Evolutionary conservation across 1,140 invertebrate genomes (phyloP).

Genomic region (Aleiodes sp.): DNA sequence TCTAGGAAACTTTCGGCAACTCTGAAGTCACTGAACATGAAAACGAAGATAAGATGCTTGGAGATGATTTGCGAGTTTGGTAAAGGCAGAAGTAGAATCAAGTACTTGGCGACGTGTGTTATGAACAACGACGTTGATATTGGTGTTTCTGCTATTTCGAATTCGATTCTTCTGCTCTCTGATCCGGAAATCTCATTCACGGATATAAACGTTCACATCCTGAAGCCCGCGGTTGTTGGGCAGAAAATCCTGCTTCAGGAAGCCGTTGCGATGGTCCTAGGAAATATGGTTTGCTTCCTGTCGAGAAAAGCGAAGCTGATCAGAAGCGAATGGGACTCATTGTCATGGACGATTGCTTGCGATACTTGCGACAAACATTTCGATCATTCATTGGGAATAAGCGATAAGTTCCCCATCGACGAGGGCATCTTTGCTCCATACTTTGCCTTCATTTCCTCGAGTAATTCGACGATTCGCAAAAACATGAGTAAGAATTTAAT

Average conservation of each 20-base stretch:
- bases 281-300: slow-evolving; percentile 51
- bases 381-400: slow-evolving; percentile 24
- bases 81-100: slow-evolving; percentile 42
- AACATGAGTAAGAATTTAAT: slow-evolving; percentile 53
- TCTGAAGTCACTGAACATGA: slow-evolving; percentile 44
- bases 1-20: slow-evolving; percentile 22
- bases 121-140: slow-evolving; percentile 42
- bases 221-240: slow-evolving; percentile 48
- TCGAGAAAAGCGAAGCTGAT: slow-evolving; percentile 47
- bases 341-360: slow-evolving; percentile 49
- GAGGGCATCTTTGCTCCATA: slow-evolving; percentile 34
- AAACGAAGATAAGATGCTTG: slow-evolving; percentile 50
- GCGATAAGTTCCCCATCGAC: slow-evolving; percentile 24
- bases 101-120: slow-evolving; percentile 46
- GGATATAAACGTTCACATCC: slow-evolving; percentile 48
- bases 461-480: slow-evolving; percentile 43
- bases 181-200: slow-evolving; percentile 44
- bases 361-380: slow-evolving; percentile 47
- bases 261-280: slow-evolving; percentile 49
- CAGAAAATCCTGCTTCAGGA: slow-evolving; percentile 44
- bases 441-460: slow-evolving; percentile 47
- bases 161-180: slow-evolving; percentile 42
- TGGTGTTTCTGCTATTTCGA: slow-evolving; percentile 47
- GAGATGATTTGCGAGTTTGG: slow-evolving; percentile 45
- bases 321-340: slow-evolving; percentile 46